Evolutionary conservation across 2,888 invertebrate genomes (phyloP), one percentile per base, ranked within the genome.

Genomic region (Hydrotaea cyrtoneurina): DNA sequence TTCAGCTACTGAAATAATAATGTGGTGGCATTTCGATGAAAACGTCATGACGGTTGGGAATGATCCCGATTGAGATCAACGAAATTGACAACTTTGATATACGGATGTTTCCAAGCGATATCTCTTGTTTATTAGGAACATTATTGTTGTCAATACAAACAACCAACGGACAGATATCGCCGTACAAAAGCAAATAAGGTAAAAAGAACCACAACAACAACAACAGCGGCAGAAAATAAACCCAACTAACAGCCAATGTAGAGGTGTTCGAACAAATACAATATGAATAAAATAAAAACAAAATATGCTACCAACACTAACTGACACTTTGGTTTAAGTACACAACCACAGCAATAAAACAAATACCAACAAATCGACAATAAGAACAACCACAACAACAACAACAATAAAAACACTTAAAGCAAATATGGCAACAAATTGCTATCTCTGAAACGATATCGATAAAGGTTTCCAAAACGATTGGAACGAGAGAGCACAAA

Each of bases 371-470:
- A 53, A 36, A 66, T 36, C 66, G 17, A 23, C 23, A 11, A 46
- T 23, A 72, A 53, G 15, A 72, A 17, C 50, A 55, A 13, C 21
- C 50, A 23, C 36, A 21, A 17, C 21, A 39, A 11, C 43, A 74
- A 39, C 74, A 59, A 21, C 74, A 74, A 39, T 43, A 11, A 11
- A 57, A 72, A 57, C 74, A 59, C 59, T 74, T 66, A 57, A 77
- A 55, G 77, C 66, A 77, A 77, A 77, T 66, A 74, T 62, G 53
- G 59, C 55, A 66, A 31, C 57, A 76, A 69, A 76, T 85, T 77
- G 79, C 79, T 85, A 85, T 85, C 85, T 85, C 69, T 85, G 31
- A 66, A 71, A 76, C 74, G 75, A 84, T 84, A 84, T 84, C 81
- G 84, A 84, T 81, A 79, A 83, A 80, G 77, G 80, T 71, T 77